Base-by-base conservation (phyloP, 2,888 invertebrate genomes). In the Phyto melanocephala region DNA sequence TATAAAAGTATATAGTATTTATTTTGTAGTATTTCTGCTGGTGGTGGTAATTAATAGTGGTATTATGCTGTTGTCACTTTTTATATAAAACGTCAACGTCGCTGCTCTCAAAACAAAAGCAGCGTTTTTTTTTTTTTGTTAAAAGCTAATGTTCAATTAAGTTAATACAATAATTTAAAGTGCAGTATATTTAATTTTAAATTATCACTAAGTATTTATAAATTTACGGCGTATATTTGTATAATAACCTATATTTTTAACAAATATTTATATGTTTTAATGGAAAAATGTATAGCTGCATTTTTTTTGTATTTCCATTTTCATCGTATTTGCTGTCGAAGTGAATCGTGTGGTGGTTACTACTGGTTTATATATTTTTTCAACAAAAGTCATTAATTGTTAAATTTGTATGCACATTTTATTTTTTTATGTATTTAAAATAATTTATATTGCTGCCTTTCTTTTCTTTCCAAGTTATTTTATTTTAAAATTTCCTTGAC, bases 301-400 rank as follows among this genome's bases (percentile, higher is more conserved):
- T 60, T 22, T 42, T 20, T n/a, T 47, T 37, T 40, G 37, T 58
- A 52, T 78, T 72, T 58, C 47, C 50, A 58, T 79, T 71, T 72
- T 79, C 35, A 15, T 79, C 70, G 70, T 56, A 24, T 63, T 78
- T 63, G 8, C 20, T 63, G 8, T 42, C 67, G 72, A 58, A 42
- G 58, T 65, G 63, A 65, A 62, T 77, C 78, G 78, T 70, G 24
- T 76, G 28, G 24, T 58, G 58, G 47, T 28, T 70, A 22, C 15
- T 58, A 20, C 22, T 33, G 28, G 50, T 63, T 70, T 37, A n/a
- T n/a, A n/a, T n/a, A n/a, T n/a, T n/a, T n/a, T n/a, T n/a, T n/a
- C n/a, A n/a, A n/a, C n/a, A n/a, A n/a, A n/a, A n/a, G n/a, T n/a
- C n/a, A n/a, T n/a, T n/a, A n/a, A 11, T 37, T 40, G 40, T 2